A percentile compares a stretch with the other conserved stretches of the same genome.
These are phyloP conservation scores for Actinia equina DNA, from an alignment of 64 coral and sea anemone species.

Conservation along the genomic window DNA sequence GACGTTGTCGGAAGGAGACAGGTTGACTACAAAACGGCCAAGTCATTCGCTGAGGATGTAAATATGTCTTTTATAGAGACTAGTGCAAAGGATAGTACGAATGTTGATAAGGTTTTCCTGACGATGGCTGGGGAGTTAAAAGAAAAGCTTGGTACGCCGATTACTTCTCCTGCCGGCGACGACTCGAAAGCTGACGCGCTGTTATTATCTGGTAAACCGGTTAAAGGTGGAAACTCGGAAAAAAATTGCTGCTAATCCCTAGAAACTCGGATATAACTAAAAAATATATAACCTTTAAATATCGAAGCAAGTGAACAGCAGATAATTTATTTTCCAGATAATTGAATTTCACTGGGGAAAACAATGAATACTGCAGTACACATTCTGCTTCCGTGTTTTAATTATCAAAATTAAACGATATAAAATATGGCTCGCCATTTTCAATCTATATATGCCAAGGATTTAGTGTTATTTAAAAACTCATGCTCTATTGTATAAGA, in stretches of 20 bases:
- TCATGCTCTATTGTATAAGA: too few species aligned
- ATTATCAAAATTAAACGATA: too few species aligned
- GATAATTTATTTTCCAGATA: too few species aligned
- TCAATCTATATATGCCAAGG: too few species aligned
- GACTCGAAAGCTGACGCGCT: not conserved
- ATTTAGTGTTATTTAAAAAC: too few species aligned
- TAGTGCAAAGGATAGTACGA: slow-evolving; percentile 95
- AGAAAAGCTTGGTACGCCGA: slow-evolving; percentile 80
- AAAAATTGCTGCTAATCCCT: slow-evolving; percentile 8
- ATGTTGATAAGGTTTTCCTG: slow-evolving; percentile 85
- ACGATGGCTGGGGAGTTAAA: slow-evolving; percentile 88
- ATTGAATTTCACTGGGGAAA: too few species aligned
- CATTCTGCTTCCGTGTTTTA: too few species aligned
- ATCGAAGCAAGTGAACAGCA: not conserved
- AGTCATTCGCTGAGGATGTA: slow-evolving; percentile 72
- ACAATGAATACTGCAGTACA: too few species aligned
- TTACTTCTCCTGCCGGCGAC: slow-evolving; percentile 40
- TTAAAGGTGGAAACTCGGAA: not conserved
- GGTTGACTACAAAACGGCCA: slow-evolving; percentile 82
- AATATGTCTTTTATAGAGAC: slow-evolving; percentile 94
- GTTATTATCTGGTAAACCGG: not conserved
- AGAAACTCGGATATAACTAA: not conserved
- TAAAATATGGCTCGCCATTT: too few species aligned
- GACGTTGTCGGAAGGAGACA: slow-evolving; percentile 76
- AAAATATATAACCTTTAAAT: not conserved